Evolutionary conservation across 2,888 invertebrate genomes (phyloP).

Genomic region (Apoda limacodes): DNA sequence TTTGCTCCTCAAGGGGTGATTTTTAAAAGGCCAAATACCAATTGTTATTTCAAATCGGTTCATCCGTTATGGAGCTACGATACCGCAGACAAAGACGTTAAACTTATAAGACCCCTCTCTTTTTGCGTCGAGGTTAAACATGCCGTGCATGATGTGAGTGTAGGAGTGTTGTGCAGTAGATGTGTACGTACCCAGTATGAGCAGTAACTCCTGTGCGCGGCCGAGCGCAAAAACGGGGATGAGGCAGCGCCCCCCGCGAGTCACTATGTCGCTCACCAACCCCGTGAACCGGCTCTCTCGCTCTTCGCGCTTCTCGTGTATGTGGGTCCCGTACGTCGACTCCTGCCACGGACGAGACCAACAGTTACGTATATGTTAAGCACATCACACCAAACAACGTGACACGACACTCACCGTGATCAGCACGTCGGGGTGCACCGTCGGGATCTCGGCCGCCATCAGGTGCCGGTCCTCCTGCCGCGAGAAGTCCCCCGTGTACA

Average conservation of each 20-base stretch:
- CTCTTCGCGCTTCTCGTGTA: conserved; percentile 98
- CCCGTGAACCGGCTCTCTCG: conserved; percentile 93
- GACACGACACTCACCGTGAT: conserved; percentile 79
- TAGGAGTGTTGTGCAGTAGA: not conserved
- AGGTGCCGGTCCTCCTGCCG: conserved; percentile 98
- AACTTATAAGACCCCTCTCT: no score
- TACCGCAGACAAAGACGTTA: no score
- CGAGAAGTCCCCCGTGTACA: conserved; percentile 99
- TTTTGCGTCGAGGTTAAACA: no score
- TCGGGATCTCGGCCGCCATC: conserved; percentile 99
- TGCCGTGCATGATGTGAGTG: no score
- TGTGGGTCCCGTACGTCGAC: conserved; percentile 99
- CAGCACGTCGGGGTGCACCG: conserved; percentile 94
- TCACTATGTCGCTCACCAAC: conserved; percentile 95
- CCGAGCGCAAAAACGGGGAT: conserved; percentile 99
- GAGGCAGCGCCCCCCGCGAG: conserved; percentile 96
- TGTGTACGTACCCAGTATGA: conserved; percentile 77
- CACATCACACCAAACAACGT: no score
- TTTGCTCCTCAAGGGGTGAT: no score
- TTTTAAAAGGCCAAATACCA: no score
- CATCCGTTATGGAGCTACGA: no score
- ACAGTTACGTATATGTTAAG: conserved; percentile 2
- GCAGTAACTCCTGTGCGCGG: conserved; percentile 93
- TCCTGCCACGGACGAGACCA: no score
- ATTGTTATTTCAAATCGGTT: no score